Evolutionary conservation across 2,797 vertebrate genomes (phyloP), one percentile per base, ranked within the genome.

Genomic region (Gymnoscopelus braueri): DNA sequence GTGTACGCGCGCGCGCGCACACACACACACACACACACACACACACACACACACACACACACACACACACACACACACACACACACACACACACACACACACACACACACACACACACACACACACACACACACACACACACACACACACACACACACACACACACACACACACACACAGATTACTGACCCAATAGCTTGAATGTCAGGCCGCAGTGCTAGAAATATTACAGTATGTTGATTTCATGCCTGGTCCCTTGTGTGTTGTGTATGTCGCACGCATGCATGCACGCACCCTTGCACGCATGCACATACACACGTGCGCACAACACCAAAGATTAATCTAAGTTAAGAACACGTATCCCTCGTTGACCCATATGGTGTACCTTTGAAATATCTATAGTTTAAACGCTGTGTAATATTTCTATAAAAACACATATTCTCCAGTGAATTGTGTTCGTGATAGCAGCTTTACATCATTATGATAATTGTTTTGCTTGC

Each of bases 401-500:
- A 19, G 19, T 19, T 19, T 4, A 29, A 29, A 29, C 19, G 19
- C 19, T 29, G 26, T 29, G 26, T 29, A 4, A 29, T 44, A 44
- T 8, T 44, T 44, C 39, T 44, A 44, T 0, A 44, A 44, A 8
- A 44, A 44, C 39, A 44, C 8, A 44, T 7, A 44, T 44, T 44
- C 7, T 44, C 39, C 39, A 44, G 39, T 10, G 8, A 44, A 10
- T 2, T 44, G 39, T 10, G 39, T 44, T 44, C 10, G 39, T 44
- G 39, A 63, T 6, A 0, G 47, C 35, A 67, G 12, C 35, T 54
- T 71, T 59, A 61, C 23, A 64, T 61, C 67, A 51, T 63, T 1
- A 0, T 39, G 66, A 70, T 44, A 23, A 69, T 66, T 61, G 65
- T 15, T 9, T n/a, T 23, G 60, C 59, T 53, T 49, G 61, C 61